Base-by-base conservation (phyloP, 2,797 vertebrate species). In the Rhodeus uyekii region DNA sequence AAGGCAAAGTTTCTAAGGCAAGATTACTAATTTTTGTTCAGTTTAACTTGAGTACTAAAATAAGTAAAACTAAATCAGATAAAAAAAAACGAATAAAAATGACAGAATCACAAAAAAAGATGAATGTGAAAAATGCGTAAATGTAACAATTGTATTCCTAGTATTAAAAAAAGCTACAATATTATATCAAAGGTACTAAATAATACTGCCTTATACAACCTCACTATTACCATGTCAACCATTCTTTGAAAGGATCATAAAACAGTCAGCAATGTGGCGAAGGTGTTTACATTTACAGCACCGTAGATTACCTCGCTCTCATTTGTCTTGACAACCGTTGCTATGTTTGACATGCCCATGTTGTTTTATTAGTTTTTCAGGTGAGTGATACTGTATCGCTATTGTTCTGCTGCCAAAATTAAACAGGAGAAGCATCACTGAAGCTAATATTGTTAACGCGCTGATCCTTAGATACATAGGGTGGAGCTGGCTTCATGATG, bases 321-420 rank as follows among this genome's bases (percentile, higher is more conserved):
- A 9, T 77, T 81, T 82, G 79, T 76, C 76, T 64, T 86, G 83
- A 71, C 69, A 38, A 86, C 80, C 9, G 83, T 86, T 84, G 85
- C 83, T 82, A 80, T 86, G 83, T 84, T 86, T 72, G 76, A 10
- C 64, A 44, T 64, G 60, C 34, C 76, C 12, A 1, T 82, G 77
- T 82, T 87, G 48, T 44, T 76, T 65, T 73, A 78, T 82, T 75
- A 42, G 65, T 76, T 82, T 74, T 84, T 53, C 67, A 86, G 75
- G 75, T 84, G 69, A 81, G 68, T 58, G 53, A 72, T 48, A 81
- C 78, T 74, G 65, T 81, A 73, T 50, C 34, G 38, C 85, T 76
- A 84, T 86, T 84, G 85, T 84, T 78, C 55, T 18, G 36, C 71
- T 74, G 84, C 60, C 80, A 78, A 53, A 72, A 48, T 68, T 44